Evolutionary conservation across 2,797 vertebrate species (phyloP).

Genomic region (Trachurus trachurus): DNA sequence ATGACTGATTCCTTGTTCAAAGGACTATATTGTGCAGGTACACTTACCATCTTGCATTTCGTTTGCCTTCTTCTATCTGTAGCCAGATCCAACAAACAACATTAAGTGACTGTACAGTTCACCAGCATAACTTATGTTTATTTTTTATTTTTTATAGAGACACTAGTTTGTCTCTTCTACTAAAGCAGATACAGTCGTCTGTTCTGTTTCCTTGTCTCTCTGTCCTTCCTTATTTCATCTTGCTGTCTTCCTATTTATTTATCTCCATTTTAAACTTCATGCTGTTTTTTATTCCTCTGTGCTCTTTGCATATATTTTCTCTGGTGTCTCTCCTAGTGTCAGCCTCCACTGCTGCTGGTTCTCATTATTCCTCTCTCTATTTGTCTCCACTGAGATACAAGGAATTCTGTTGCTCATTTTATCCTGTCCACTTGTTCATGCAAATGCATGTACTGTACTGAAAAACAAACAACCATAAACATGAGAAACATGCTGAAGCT

Average conservation of each 20-base stretch:
- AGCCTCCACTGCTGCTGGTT: not conserved
- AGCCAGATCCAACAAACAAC: not conserved
- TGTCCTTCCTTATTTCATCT: constrained; percentile 1
- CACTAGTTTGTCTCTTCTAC: not conserved
- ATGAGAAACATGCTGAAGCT: too few relatives aligned
- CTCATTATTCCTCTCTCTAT: constrained; percentile 2
- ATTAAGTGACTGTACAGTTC: not conserved
- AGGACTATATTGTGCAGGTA: not conserved
- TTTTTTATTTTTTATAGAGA: not conserved
- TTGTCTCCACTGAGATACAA: not conserved
- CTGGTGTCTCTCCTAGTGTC: not conserved
- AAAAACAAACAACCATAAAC: too few relatives aligned
- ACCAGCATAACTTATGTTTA: too few relatives aligned
- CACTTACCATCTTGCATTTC: not conserved
- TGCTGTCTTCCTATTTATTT: not conserved
- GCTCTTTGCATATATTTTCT: constrained; percentile 13
- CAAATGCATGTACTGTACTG: too few relatives aligned
- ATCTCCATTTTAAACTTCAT: not conserved
- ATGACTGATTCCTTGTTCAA: too few relatives aligned
- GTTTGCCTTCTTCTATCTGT: not conserved
- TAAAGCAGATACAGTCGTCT: not conserved
- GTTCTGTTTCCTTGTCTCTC: not conserved
- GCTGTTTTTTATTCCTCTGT: not conserved
- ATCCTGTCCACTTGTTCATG: not conserved
- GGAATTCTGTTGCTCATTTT: not conserved